Conservation (phyloP, 2,113 vertebrate genomes). For the Tyrannus savana region DNA sequence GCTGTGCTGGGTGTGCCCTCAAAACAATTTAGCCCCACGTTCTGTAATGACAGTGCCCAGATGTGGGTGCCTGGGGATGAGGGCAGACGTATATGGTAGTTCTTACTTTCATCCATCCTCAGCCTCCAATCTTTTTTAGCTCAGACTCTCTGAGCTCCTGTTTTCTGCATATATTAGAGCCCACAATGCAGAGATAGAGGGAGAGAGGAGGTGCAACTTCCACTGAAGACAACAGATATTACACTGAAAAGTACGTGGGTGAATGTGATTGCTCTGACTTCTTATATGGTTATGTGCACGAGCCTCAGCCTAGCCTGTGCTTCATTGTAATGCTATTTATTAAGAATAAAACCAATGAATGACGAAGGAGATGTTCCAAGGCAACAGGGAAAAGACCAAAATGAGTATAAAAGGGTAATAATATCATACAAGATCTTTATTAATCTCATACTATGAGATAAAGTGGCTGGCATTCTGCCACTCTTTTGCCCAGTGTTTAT, state of each 20-base stretch:
- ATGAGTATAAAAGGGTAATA: not conserved
- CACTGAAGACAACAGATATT: not conserved
- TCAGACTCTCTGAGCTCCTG: not conserved
- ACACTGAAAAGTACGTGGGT: not conserved
- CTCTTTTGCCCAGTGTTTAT: not conserved
- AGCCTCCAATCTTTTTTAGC: not conserved
- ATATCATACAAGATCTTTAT: not conserved
- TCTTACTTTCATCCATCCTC: not conserved
- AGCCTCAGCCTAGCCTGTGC: not conserved
- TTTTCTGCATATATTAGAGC: not conserved
- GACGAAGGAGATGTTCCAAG: not conserved
- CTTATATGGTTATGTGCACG: not conserved
- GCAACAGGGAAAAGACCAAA: not conserved
- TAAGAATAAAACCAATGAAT: not conserved
- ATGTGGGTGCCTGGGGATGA: not conserved
- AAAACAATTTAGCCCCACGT: not conserved
- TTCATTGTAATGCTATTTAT: not conserved
- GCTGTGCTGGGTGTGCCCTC: not conserved
- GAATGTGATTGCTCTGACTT: not conserved
- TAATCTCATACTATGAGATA: not conserved
- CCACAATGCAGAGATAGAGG: not conserved
- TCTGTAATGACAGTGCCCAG: not conserved
- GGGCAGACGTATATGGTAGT: accelerated
- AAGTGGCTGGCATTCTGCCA: not conserved
- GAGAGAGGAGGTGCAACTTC: not conserved